Base-by-base conservation (phyloP, 1,140 invertebrate genomes). In the Neodiprion lecontei region DNA sequence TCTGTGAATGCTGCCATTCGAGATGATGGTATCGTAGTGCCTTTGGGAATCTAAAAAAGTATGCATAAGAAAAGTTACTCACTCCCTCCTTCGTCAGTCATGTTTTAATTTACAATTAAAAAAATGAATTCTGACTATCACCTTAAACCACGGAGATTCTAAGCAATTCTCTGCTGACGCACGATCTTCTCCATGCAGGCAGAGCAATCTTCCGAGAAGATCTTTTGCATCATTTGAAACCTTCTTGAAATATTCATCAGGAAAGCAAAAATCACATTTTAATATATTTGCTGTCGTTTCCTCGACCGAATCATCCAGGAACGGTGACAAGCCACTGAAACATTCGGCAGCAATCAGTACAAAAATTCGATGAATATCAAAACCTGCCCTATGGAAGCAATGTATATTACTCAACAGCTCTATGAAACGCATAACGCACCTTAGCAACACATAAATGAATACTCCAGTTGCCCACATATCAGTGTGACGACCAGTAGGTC, bases 391-490 rank as follows among this genome's bases (percentile, higher is more conserved):
- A 85, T 81, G 76, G 1, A 40, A 40, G 28, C 28, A 72, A 61
- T 65, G 40, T 65, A 53, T 53, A 21, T 47, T 74, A 73, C 68
- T 75, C 10, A 49, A 76, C 69, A 23, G 69, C 49, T 61, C 23
- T 21, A 50, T 74, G 66, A 68, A 77, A 79, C 66, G 28, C 48
- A 10, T 69, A 40, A 90, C 89, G 77, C 91, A 94, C 86, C 93
- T 95, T 48, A 96, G 86, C 70, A 96, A 89, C 9, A 95, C 93
- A 84, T 96, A 96, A 74, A 95, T 87, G 72, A 96, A 91, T 48
- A 96, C 94, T 21, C 95, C 95, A 61, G 93, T 90, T 70, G 93
- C 93, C 95, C 95, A 96, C 81, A 93, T 92, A 82, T 96, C 95
- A 68, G 94, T 94, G 67, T 91, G 91, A 53, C 91, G 86, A 3